phyloP scores from a whole-genome alignment of 2,113 vertebrate species.

The Bufo bufo region DNA sequence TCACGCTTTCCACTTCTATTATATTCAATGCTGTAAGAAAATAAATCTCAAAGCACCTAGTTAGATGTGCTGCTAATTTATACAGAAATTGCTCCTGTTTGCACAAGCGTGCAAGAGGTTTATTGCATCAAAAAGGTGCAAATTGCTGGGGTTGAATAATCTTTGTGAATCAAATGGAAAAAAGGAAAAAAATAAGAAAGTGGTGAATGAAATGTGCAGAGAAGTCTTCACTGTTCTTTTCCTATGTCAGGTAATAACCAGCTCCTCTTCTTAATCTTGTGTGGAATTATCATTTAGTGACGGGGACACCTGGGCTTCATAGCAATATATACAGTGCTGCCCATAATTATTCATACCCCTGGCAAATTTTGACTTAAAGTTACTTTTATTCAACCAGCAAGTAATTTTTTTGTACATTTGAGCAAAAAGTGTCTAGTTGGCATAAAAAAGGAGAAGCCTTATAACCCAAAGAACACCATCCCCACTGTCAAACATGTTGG shows the following conservation, averaged over 20 bases:
- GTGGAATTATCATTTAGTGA: too few species aligned
- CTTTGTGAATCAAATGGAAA: not conserved
- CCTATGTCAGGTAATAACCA: not conserved
- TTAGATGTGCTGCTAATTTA: not conserved
- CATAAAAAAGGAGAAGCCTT: too few species aligned
- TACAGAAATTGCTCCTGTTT: not conserved
- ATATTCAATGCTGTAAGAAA: not conserved
- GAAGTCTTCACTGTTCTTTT: not conserved
- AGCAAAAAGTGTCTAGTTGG: too few species aligned
- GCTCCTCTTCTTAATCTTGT: too few species aligned
- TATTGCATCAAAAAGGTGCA: not conserved
- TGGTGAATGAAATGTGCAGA: not conserved
- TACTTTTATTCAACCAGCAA: too few species aligned
- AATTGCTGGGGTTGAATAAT: not conserved
- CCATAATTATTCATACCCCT: too few species aligned
- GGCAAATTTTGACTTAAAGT: too few species aligned
- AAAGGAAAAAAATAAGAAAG: not conserved
- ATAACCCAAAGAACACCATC: too few species aligned
- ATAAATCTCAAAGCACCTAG: not conserved
- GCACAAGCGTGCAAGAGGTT: not conserved
- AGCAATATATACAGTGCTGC: too few species aligned
- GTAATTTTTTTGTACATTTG: too few species aligned
- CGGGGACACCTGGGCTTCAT: too few species aligned
- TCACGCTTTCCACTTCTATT: constrained; percentile 1
- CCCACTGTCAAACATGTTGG: too few species aligned